These are phyloP conservation scores for Mergus octosetaceus DNA, from an alignment of 2,797 vertebrate genomes.

Conservation along the genomic window DNA sequence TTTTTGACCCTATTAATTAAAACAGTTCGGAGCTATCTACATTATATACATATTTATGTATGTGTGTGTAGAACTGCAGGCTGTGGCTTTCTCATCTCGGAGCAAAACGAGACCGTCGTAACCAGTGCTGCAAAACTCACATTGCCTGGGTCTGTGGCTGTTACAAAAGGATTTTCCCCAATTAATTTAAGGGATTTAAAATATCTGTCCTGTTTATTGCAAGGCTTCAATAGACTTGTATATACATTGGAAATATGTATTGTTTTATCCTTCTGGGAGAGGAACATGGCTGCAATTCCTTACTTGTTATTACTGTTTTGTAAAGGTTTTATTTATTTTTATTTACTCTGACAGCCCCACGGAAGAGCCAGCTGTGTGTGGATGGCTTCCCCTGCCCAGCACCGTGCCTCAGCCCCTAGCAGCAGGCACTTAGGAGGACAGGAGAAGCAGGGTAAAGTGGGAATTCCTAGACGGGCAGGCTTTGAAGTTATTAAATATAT, in stretches of 20 bases:
- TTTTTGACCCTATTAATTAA: neutral
- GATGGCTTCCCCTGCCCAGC: neutral
- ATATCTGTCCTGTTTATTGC: neutral
- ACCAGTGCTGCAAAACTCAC: neutral
- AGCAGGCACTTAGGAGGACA: neutral
- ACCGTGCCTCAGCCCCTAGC: rapidly evolving
- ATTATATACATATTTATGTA: rapidly evolving
- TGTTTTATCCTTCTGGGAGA: neutral
- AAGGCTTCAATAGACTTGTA: neutral
- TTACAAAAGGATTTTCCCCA: neutral
- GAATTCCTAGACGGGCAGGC: neutral
- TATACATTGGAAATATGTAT: neutral
- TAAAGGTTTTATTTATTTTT: neutral
- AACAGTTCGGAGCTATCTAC: neutral
- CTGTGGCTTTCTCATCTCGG: neutral
- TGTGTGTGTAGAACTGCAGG: neutral
- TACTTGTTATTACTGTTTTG: neutral
- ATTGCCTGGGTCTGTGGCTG: neutral
- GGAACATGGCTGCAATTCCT: neutral
- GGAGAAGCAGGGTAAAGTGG: neutral
- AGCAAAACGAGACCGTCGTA: neutral
- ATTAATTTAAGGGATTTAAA: neutral
- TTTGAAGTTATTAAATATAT: neutral
- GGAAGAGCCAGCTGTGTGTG: neutral
- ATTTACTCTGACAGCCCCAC: rapidly evolving